Evolutionary conservation across 2,113 vertebrate species (phyloP), one percentile per base, ranked within the genome.

Genomic region (Hypanus sabinus): DNA sequence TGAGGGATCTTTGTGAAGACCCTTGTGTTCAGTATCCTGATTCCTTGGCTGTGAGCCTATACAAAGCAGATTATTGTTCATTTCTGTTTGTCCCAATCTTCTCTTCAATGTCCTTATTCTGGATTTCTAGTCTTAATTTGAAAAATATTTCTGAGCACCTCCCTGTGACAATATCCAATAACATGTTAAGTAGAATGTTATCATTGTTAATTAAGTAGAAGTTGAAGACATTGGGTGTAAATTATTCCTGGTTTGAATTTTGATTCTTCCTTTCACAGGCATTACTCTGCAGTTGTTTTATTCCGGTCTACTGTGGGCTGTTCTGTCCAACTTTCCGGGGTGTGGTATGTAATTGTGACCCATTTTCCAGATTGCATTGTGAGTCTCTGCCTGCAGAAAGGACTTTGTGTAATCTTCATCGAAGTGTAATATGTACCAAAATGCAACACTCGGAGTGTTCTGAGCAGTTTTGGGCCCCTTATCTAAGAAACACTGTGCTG

Each of bases 281-380:
- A 91, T 96, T 99, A 55, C 96, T 98, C 62, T 99, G 98, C 94
- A 98, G 98, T 96, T 99, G 98, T 94, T 99, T 98, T 94, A 96
- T 99, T 20, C 98, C 98, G 0, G 96, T 97, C 62, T 98, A 98
- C 96, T 98, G 97, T 0, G 98, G 98, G 0, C 95, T 98, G 94
- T 96, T 97, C 94, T 97, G 98, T 55, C 98, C 98, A 0, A 96
- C 96, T 11, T 97, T 96, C 95, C 96, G 96, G 0, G 97, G 97
- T 0, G 96, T 96, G 97, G 97, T 97, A 94, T 95, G 97, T 97
- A 36, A 5, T 80, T 33, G 60, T 80, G 68, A 93, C 68, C 2
- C 14, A 10, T 24, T 38, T 70, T 70, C 7, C 8, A 22, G 8
- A 70, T 24, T 46, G 46, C 0, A 3, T 46, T 46, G 46, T 46